phyloP scores from a whole-genome alignment of 2,113 vertebrate genomes.

The Probosciger aterrimus region DNA sequence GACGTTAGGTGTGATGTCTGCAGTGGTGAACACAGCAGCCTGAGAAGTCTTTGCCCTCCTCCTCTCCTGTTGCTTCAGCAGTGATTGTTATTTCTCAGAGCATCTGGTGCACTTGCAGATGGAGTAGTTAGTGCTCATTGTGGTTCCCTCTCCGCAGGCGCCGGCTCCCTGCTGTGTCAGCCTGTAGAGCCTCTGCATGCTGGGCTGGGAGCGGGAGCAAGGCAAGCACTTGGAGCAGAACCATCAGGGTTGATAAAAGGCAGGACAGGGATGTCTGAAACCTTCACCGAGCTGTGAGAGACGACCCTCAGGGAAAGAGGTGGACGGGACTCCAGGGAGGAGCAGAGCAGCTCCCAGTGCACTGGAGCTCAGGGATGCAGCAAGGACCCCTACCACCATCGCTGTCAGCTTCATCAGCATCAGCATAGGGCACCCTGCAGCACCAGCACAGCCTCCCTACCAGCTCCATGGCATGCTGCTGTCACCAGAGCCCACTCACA shows the following conservation, averaged over 20 bases:
- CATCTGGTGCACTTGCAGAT: background rate
- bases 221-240: background rate
- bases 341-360: background rate
- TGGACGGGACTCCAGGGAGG: background rate
- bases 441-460: background rate
- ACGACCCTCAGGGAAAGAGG: rapidly evolving
- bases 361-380: rapidly evolving
- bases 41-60: background rate
- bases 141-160: background rate
- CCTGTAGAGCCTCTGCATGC: background rate
- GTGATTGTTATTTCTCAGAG: background rate
- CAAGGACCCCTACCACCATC: background rate
- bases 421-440: rapidly evolving
- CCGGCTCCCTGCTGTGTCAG: background rate
- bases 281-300: rapidly evolving
- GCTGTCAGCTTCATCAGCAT: background rate
- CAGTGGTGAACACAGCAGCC: background rate
- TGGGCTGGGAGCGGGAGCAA: background rate
- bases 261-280: background rate
- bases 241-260: background rate
- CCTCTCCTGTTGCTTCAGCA: constrained; percentile 2
- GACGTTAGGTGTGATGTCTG: background rate
- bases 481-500: background rate
- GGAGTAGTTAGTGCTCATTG: background rate
- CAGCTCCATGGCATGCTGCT: rapidly evolving